These are phyloP conservation scores for Hyperoodon ampullatus DNA, from an alignment of 2,113 vertebrate species.

Conservation along the genomic window DNA sequence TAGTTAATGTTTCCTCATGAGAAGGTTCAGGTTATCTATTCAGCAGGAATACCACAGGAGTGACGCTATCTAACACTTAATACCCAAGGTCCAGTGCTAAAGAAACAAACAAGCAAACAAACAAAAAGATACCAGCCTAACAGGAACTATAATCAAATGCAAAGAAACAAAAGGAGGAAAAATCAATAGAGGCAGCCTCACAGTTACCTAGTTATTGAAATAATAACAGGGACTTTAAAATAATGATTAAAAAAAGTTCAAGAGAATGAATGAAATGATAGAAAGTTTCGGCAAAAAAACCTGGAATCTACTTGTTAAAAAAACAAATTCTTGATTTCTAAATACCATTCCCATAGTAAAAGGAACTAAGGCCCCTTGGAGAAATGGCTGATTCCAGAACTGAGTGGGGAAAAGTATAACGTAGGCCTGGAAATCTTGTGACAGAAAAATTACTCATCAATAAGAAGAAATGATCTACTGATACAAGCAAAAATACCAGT, in stretches of 20 bases:
- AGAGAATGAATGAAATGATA: neutral
- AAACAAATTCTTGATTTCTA: constrained; percentile 42
- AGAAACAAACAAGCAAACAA: neutral
- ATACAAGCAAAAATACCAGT: neutral
- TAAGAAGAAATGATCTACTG: neutral
- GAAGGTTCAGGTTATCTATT: neutral
- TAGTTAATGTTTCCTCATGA: neutral
- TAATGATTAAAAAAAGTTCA: neutral
- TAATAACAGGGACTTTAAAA: neutral
- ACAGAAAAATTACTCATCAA: neutral
- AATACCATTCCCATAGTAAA: neutral
- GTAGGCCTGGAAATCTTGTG: neutral
- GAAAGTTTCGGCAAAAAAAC: neutral
- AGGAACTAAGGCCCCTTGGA: neutral
- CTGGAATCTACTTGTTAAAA: neutral
- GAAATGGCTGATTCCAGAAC: neutral
- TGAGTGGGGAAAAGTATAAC: neutral
- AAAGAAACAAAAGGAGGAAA: neutral
- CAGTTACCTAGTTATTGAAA: neutral
- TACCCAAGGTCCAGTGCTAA: neutral
- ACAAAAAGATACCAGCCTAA: neutral
- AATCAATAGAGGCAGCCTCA: neutral
- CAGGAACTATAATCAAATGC: constrained; percentile 1
- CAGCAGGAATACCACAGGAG: neutral
- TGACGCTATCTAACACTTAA: neutral